Evolutionary conservation across 2,888 invertebrate genomes (phyloP).

Genomic region (Aspidapion aeneum): DNA sequence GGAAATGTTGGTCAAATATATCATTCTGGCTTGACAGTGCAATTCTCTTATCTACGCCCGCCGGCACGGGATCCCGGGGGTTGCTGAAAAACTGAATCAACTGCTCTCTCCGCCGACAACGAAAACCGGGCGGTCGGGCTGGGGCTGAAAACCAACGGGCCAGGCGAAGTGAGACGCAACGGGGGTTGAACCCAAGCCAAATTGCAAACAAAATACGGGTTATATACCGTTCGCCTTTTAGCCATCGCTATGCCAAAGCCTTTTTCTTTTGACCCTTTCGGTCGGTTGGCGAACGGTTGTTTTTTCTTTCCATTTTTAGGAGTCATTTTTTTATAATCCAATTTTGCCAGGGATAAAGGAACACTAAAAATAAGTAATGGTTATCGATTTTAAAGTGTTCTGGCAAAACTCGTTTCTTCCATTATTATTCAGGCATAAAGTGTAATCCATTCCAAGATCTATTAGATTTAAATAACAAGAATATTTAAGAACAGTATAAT

Average conservation of each 20-base stretch:
- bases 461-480: no score
- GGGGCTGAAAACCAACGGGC: conserved; percentile 13
- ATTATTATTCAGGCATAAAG: no score
- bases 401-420: no score
- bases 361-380: background rate
- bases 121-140: conserved; percentile 15
- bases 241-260: background rate
- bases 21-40: conserved; percentile 87
- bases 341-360: background rate
- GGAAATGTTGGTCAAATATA: conserved; percentile 89
- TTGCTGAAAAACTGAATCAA: conserved; percentile 50
- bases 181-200: conserved; percentile 31
- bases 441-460: no score
- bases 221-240: conserved; percentile 9
- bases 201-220: conserved; percentile 47
- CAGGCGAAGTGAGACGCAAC: background rate
- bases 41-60: conserved; percentile 79
- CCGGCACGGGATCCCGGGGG: conserved; percentile 52
- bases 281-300: background rate
- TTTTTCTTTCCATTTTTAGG: background rate
- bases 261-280: background rate
- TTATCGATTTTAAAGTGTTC: no score
- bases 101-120: conserved; percentile 42
- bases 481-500: no score
- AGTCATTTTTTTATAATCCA: background rate